phyloP scores from a whole-genome alignment of 2,888 invertebrate genomes.

The Cacoxenus indagator region DNA sequence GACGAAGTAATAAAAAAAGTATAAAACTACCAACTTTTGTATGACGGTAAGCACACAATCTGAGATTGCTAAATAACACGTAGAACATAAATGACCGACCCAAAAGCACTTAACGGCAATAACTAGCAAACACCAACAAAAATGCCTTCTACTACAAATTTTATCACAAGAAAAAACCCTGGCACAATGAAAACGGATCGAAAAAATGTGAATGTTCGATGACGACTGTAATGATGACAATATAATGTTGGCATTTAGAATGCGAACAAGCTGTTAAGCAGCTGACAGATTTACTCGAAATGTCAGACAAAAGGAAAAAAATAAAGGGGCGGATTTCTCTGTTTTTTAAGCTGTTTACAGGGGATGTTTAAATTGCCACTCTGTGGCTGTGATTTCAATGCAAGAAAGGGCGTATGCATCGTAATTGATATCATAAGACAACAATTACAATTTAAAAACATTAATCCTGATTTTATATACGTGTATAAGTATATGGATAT shows the following conservation, averaged over 20 bases:
- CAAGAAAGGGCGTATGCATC: not conserved
- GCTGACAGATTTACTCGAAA: constrained; percentile 54
- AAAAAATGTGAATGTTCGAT: not conserved
- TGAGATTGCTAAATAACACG: constrained; percentile 3
- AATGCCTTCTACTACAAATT: not conserved
- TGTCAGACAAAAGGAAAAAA: too few species aligned
- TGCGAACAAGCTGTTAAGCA: constrained; percentile 57
- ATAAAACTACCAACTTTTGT: not conserved
- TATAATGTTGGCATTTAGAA: constrained; percentile 60
- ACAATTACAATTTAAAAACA: constrained; percentile 17
- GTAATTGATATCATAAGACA: constrained; percentile 6
- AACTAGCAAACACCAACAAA: not conserved
- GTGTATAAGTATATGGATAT: too few species aligned
- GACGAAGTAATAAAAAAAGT: not conserved
- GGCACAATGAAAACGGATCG: too few species aligned
- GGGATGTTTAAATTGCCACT: constrained; percentile 6
- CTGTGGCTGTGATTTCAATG: not conserved
- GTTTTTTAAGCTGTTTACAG: not conserved
- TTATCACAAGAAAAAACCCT: too few species aligned
- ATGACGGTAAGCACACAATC: not conserved
- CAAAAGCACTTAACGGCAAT: constrained; percentile 11
- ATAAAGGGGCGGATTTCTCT: constrained; percentile 25
- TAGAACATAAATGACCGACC: constrained; percentile 7
- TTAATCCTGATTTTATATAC: too few species aligned
- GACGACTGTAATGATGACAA: constrained; percentile 50